Conservation (phyloP, 1,140 invertebrate genomes). For the Leptestheria dahalacensis region DNA sequence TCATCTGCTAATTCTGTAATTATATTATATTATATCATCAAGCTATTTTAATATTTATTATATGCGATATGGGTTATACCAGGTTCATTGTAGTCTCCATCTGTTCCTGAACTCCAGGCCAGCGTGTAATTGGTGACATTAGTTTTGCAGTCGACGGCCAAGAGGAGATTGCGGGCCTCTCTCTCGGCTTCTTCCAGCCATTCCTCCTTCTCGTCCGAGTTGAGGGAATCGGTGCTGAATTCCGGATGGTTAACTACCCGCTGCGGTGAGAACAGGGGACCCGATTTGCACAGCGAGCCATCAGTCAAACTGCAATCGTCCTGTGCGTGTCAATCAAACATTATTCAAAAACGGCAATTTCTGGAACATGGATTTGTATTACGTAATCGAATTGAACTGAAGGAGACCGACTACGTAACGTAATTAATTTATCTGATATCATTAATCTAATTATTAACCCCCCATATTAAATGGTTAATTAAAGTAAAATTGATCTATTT, state of each 20-base stretch:
- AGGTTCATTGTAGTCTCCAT: slow-evolving; percentile 53
- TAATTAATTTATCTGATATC: too few relatives aligned
- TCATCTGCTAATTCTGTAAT: too few relatives aligned
- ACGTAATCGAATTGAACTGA: too few relatives aligned
- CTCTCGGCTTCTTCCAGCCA: slow-evolving; percentile 15
- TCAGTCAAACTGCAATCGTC: slow-evolving; percentile 15
- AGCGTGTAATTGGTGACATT: slow-evolving; percentile 91
- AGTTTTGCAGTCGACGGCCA: slow-evolving; percentile 65
- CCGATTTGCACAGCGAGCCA: slow-evolving; percentile 67
- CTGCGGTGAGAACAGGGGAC: slow-evolving; percentile 76
- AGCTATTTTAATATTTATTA: too few relatives aligned
- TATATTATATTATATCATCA: too few relatives aligned
- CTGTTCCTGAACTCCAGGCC: slow-evolving; percentile 52
- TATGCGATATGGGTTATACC: slow-evolving; percentile 29
- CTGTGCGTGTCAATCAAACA: neutral
- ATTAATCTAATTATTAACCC: too few relatives aligned
- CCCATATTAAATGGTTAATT: too few relatives aligned
- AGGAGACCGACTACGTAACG: too few relatives aligned
- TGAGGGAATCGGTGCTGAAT: slow-evolving; percentile 61
- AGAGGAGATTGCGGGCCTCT: slow-evolving; percentile 23
- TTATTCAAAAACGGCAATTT: slow-evolving; percentile 1
- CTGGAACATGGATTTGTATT: too few relatives aligned
- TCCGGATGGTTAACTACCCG: slow-evolving; percentile 52
- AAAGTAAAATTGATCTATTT: too few relatives aligned
- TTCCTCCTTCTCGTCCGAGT: slow-evolving; percentile 48